phyloP scores from a whole-genome alignment of 1,140 invertebrate species.

The Orchestia grillus region DNA sequence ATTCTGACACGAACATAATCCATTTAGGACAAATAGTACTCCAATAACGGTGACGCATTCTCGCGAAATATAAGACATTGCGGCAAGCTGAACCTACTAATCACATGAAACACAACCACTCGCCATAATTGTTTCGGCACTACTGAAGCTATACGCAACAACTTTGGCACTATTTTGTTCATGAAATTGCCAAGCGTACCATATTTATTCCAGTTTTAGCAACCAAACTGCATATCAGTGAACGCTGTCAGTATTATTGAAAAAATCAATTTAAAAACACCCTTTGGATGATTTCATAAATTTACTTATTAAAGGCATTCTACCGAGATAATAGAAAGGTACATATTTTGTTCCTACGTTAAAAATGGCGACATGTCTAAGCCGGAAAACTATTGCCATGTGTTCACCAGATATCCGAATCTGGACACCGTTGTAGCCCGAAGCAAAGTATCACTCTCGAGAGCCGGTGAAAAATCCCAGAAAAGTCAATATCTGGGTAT shows the following conservation, averaged over 20 bases:
- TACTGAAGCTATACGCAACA: conserved; percentile 33
- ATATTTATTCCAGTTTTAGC: conserved; percentile 19
- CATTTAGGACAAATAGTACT: neutral
- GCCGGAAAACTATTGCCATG: no score
- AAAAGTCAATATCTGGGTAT: no score
- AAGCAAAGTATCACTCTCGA: no score
- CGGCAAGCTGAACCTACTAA: conserved; percentile 36
- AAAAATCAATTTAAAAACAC: no score
- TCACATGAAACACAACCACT: conserved; percentile 29
- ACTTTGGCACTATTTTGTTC: conserved; percentile 37
- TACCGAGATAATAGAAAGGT: no score
- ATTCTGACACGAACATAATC: conserved; percentile 28
- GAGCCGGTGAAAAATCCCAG: no score
- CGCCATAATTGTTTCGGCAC: conserved; percentile 52
- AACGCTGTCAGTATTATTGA: neutral
- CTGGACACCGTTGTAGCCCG: no score
- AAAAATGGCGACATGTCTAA: no score
- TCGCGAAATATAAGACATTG: conserved; percentile 15
- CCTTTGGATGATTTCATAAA: no score
- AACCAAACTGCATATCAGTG: neutral
- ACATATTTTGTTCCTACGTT: no score
- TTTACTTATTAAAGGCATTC: no score
- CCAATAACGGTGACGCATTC: neutral
- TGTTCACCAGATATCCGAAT: no score
- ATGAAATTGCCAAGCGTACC: neutral